These are phyloP conservation scores for Blastomussa wellsi DNA, from an alignment of 92 coral and sea anemone species.

Conservation along the genomic window DNA sequence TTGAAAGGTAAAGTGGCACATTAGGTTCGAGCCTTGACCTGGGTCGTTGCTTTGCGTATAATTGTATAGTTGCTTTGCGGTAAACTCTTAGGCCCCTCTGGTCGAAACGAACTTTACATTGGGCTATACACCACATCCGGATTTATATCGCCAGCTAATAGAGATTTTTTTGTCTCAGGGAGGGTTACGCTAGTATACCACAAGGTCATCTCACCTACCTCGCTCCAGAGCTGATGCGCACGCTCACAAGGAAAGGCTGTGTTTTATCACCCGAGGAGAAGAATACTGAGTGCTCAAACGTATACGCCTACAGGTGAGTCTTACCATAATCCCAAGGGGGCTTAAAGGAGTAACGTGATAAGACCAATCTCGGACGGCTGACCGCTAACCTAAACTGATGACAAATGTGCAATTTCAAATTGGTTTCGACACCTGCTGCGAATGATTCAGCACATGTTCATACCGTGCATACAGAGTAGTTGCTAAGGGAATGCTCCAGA, in stretches of 20 bases:
- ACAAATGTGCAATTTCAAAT: neutral
- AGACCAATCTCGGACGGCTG: neutral
- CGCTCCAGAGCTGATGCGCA: slow-evolving; percentile 95
- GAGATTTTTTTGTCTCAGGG: slow-evolving; percentile 47
- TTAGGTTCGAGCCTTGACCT: neutral
- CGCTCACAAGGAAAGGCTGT: slow-evolving; percentile 71
- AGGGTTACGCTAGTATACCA: slow-evolving; percentile 91
- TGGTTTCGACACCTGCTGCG: neutral
- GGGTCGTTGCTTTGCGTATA: neutral
- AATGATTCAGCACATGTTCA: too few species aligned
- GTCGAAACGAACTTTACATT: too few species aligned
- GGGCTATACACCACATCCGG: too few species aligned
- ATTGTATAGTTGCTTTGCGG: too few species aligned
- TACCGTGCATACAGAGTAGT: too few species aligned
- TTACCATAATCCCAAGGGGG: neutral
- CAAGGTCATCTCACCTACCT: slow-evolving; percentile 96
- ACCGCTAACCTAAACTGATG: neutral
- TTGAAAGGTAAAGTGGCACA: slow-evolving; percentile 72
- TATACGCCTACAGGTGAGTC: slow-evolving; percentile 90
- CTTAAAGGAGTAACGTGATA: neutral
- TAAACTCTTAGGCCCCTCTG: too few species aligned
- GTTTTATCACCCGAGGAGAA: slow-evolving; percentile 61
- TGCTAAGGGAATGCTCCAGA: too few species aligned
- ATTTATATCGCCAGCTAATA: neutral
- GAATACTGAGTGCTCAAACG: slow-evolving; percentile 73